Evolutionary conservation across 2,888 invertebrate species (phyloP), one percentile per base, ranked within the genome.

Genomic region (Caenorhabditis becei): DNA sequence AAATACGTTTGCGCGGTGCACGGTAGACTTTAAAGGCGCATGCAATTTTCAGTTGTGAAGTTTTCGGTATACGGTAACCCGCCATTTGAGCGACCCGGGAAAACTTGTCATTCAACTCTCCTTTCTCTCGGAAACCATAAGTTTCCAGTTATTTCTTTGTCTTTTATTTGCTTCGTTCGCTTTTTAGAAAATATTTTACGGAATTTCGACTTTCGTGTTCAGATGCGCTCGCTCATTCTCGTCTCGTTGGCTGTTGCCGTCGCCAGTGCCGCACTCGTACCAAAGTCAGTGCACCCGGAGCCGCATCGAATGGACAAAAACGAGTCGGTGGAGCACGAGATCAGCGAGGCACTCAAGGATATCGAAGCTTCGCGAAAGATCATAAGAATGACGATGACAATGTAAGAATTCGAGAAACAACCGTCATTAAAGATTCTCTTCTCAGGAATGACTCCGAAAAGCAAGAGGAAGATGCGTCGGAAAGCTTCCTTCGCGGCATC

Each of bases 341-440:
- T 77, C 49, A 69, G 54, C n/a, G 67, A 77, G 18, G 77, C 69
- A 1, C 69, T 77, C 35, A 77, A 69, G 26, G 69, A 67, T 20
- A 77, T 77, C 32, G 41, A 67, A 2, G 62, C 44, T 10, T 69
- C 77, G 23, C 54, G 56, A 8, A 56, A 77, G 20, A 24, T 62
- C 32, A 69, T 77, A 44, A 26, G 44, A n/a, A 66, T 67, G 75
- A 66, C 66, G 7, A 24, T 75, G 51, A 41, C 49, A 10, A 47
- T 77, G 77, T 69, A 20, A 28, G 67, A 44, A 11, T 23, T 7
- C 1, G 26, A 0, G 11, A 18, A 18, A 26, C 26, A 18, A n/a
- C n/a, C 5, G n/a, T 7, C 35, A 59, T 20, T 1, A 18, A 35
- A 1, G 5, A 58, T 10, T 4, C 1, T 11, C 18, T 8, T 56